These are phyloP conservation scores for Lasioglossum albipes DNA, from an alignment of 1,140 invertebrate species.

Conservation along the genomic window DNA sequence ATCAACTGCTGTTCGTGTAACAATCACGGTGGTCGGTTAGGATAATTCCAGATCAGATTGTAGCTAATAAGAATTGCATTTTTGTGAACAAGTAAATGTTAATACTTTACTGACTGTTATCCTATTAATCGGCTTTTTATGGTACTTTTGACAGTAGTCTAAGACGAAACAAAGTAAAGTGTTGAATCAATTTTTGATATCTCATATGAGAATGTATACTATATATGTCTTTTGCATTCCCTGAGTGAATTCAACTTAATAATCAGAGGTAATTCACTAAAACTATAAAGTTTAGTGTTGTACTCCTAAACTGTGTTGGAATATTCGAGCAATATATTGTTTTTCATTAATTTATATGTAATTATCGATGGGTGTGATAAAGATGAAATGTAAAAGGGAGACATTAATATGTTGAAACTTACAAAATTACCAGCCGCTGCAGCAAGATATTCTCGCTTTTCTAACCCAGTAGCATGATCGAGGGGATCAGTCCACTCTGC, in stretches of 20 bases:
- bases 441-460: slow-evolving; percentile 93
- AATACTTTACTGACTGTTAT: no score
- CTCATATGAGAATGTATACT: no score
- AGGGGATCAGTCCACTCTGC: slow-evolving; percentile 87
- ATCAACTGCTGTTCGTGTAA: no score
- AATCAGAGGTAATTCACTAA: neutral
- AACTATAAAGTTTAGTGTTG: neutral
- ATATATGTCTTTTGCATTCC: no score
- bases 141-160: no score
- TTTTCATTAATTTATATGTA: neutral
- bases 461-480: slow-evolving; percentile 95
- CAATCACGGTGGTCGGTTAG: no score
- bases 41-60: no score
- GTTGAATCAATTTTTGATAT: no score
- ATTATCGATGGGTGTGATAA: neutral
- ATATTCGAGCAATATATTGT: no score
- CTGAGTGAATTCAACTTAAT: neutral
- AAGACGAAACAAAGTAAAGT: neutral
- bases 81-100: neutral
- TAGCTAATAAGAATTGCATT: no score
- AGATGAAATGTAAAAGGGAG: neutral
- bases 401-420: slow-evolving; percentile 67
- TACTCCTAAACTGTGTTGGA: neutral
- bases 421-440: slow-evolving; percentile 91
- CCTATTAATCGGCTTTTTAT: no score